These are phyloP conservation scores for Dicerorhinus sumatrensis DNA, from an alignment of 2,113 vertebrate genomes.

Conservation along the genomic window DNA sequence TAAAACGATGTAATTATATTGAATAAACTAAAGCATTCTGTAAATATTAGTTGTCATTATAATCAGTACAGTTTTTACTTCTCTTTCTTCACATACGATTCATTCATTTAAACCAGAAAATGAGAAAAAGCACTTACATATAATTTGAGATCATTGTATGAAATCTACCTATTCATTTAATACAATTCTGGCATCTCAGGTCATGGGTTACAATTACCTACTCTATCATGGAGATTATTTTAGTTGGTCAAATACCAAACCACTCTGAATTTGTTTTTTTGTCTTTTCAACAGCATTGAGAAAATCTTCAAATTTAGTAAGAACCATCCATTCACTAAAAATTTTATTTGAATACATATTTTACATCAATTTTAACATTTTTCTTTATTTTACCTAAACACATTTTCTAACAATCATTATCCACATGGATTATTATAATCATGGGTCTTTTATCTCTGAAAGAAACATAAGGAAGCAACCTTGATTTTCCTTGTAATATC, in stretches of 20 bases:
- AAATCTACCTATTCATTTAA: background rate
- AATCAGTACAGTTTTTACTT: background rate
- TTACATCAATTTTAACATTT: background rate
- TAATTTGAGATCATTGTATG: background rate
- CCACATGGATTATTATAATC: background rate
- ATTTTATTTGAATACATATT: background rate
- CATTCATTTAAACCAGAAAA: slow-evolving; percentile 30
- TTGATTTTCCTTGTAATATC: background rate
- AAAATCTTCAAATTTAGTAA: background rate
- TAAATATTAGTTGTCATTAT: background rate
- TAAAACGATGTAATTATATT: background rate
- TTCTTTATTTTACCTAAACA: background rate
- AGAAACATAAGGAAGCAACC: background rate
- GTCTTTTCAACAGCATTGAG: background rate
- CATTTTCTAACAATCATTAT: background rate
- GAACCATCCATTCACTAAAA: background rate
- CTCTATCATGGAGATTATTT: background rate
- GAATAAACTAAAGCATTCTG: background rate
- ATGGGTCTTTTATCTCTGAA: background rate
- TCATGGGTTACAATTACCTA: background rate
- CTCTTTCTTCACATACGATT: background rate
- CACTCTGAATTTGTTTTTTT: background rate
- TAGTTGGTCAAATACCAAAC: background rate
- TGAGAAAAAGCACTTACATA: background rate
- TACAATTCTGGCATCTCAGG: background rate